A percentile compares a stretch with the other conserved stretches of the same genome.
Evolutionary conservation across 2,888 invertebrate genomes (phyloP).

Genomic region (Zaprionus obscuricornis): DNA sequence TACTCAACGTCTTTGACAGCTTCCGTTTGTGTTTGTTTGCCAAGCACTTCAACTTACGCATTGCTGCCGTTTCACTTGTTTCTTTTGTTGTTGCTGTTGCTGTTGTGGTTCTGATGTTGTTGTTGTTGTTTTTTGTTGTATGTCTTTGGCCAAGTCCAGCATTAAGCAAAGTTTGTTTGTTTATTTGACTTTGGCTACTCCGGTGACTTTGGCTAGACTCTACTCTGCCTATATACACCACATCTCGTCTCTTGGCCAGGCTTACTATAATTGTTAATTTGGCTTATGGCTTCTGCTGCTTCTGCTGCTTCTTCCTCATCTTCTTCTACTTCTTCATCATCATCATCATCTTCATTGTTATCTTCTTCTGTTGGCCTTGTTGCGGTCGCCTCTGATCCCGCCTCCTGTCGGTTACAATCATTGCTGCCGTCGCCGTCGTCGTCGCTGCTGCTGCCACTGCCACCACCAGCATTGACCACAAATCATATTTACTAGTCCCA

Average conservation of each 20-base stretch:
- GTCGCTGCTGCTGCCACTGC: constrained; percentile 12
- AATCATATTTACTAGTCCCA: constrained; percentile 48
- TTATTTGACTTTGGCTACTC: constrained; percentile 42
- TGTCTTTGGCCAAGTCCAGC: constrained; percentile 26
- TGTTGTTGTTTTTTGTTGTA: too few relatives aligned
- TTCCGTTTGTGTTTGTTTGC: constrained; percentile 45
- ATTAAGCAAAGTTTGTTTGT: constrained; percentile 37
- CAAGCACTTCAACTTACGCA: constrained; percentile 28
- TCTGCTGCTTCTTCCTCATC: constrained; percentile 15
- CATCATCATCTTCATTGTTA: too few relatives aligned
- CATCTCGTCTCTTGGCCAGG: constrained; percentile 14
- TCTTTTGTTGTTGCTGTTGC: constrained; percentile 2
- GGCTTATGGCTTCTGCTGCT: constrained; percentile 66
- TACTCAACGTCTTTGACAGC: constrained; percentile 36
- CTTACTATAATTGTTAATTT: constrained; percentile 68
- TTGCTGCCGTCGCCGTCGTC: background rate
- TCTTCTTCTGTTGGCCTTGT: too few relatives aligned
- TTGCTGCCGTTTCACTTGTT: background rate
- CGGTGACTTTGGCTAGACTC: constrained; percentile 7
- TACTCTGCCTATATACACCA: background rate
- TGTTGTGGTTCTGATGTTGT: constrained; percentile 1
- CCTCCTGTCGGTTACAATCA: too few relatives aligned
- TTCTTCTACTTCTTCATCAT: background rate
- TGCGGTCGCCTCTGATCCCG: constrained; percentile 15
- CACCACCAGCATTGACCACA: constrained; percentile 35